Evolutionary conservation across 2,888 invertebrate species (phyloP), one percentile per base, ranked within the genome.

Genomic region (Stenurella melanura): DNA sequence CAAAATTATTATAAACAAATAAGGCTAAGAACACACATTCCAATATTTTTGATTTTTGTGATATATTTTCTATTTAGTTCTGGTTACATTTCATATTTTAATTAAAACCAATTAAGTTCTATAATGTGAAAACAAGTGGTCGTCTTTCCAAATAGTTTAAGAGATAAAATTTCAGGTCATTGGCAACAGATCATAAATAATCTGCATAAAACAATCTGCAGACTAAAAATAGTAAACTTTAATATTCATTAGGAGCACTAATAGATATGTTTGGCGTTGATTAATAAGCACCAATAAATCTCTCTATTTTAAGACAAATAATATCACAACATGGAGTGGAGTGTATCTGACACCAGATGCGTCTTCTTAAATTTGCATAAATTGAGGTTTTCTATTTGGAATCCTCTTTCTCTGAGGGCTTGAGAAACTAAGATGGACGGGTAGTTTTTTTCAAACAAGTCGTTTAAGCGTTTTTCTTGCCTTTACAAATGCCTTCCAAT

Each of bases 401-500:
- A n/a, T 15, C 4, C n/a, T n/a, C 6, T n/a, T 15, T 50, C n/a
- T 12, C 50, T 50, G 50, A n/a, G 50, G 50, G n/a, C n/a, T n/a
- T 50, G 0, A 17, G n/a, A n/a, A 50, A 50, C n/a, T 50, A 50
- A 50, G 50, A 50, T 50, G 50, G 50, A 50, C 50, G 50, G 50
- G 50, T 50, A 50, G 50, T 50, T 50, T 50, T n/a, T 50, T 50
- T 15, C 50, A 50, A 50, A 50, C 50, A 50, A 50, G 50, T 50
- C 50, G 50, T 50, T 50, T 50, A 50, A 50, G n/a, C 50, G 50
- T 50, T 50, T 50, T 50, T 50, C 42, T n/a, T 50, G n/a, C 50
- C 50, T 50, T 50, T 50, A 50, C n/a, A 50, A 50, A 50, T 50
- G 15, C 50, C 50, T 50, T 50, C 50, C n/a, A 50, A 50, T 50